Evolutionary conservation across 2,888 invertebrate genomes (phyloP), one percentile per base, ranked within the genome.

Genomic region (Drosophila nr. fundita): DNA sequence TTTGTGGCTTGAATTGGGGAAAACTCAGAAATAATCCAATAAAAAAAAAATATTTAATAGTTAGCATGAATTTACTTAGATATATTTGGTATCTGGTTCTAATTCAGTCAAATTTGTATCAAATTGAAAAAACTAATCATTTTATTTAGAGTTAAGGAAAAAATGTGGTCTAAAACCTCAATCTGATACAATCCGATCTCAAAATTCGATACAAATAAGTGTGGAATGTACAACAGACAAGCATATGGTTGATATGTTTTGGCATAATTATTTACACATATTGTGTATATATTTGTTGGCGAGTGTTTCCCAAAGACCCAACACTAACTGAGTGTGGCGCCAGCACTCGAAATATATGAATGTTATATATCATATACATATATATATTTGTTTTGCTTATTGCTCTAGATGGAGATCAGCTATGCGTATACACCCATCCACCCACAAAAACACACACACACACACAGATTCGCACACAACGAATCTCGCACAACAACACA

Each of bases 401-500:
- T 55, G 13, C 29, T 45, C 18, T 15, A 30, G 24, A 34, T 57
- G 29, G 24, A 42, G 49, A 66, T 63, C 57, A 59, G 53, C 38
- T 29, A 49, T 57, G 38, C 10, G 40, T 52, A 63, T 59, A 65
- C 38, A 58, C 50, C 61, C 61, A 30, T 32, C 38, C 60, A 67
- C 66, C 32, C 77, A 45, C 29, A 60, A 55, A 54, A 49, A 15
- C 27, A 57, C 55, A 66, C 59, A 36, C 73, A 62, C 57, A 63
- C 53, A 48, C 30, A 38, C 32, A 8, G 11, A 34, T 60, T 58
- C 57, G 55, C 21, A 60, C 54, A 68, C 57, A 18, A 60, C 58
- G 24, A 55, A 55, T 45, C 65, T 73, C 53, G 67, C 65, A 73
- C 54, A 79, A 80, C 78, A 79, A 80, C 71, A 79, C 79, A 79